Base-by-base conservation (phyloP, 2,888 invertebrate species). In the Aelia acuminata region DNA sequence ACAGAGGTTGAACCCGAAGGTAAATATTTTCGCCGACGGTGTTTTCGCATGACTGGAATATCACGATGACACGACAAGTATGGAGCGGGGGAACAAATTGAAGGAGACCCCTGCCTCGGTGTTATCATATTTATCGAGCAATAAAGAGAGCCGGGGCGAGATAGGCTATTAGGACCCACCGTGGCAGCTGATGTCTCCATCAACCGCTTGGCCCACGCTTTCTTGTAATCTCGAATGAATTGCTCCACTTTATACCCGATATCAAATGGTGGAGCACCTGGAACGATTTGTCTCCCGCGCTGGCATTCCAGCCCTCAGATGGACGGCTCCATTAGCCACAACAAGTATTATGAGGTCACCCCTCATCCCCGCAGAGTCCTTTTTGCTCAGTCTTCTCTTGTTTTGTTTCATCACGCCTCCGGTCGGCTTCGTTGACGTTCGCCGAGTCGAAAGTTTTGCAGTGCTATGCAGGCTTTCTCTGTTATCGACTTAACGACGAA, bases 171-270 rank as follows among this genome's bases (percentile, higher is more conserved):
- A 80, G 43, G 39, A 47, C 22, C 10, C 43, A 43, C n/a, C 22
- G 43, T 80, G 80, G 39, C 80, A 80, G 80, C 80, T 80, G 80
- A 80, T 80, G 80, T 80, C 80, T 80, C 43, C 80, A 80, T 80
- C 80, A 15, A 47, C 43, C 80, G 43, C 80, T 39, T 80, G 80
- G 80, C 80, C 80, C 80, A 80, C 80, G 80, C 80, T 80, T 80
- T 39, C 80, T 80, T 80, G 80, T 80, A 80, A 80, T 80, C 80
- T 80, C 80, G 80, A 80, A 80, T 80, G 80, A 80, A 80, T 80
- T 80, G 80, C 80, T 80, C 80, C 80, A 80, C 80, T 80, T 80
- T 80, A 43, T 80, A 43, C 43, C 39, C 43, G 80, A 80, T 70
- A 70, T 70, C 63, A 70, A 70, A 70, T 70, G 63, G 31, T 35